A percentile compares a stretch with the other conserved stretches of the same genome.
phyloP scores from a whole-genome alignment of 2,113 vertebrate genomes.

The Nyctibius bracteatus region DNA sequence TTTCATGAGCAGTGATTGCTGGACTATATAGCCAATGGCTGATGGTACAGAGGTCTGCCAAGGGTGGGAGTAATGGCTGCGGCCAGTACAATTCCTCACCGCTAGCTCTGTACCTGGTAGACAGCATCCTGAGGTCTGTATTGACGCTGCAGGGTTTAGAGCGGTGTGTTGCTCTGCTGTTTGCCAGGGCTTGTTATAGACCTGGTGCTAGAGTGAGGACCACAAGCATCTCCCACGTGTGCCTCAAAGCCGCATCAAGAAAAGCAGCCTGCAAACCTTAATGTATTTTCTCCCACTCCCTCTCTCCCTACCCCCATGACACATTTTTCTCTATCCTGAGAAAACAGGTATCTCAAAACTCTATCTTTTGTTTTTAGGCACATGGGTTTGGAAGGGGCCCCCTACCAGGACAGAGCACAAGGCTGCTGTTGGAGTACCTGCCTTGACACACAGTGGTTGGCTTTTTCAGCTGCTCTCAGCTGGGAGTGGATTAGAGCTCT shows the following conservation, averaged over 20 bases:
- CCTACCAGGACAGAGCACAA: background rate
- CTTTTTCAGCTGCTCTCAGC: slow-evolving; percentile 43
- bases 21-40: rapidly evolving
- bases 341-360: background rate
- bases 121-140: background rate
- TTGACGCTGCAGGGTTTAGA: background rate
- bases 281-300: background rate
- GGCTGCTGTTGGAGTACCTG: background rate
- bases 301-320: background rate
- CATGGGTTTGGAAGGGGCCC: background rate
- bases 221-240: background rate
- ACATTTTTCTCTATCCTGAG: background rate
- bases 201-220: background rate
- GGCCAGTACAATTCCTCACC: background rate
- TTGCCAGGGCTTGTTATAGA: background rate
- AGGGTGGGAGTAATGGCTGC: background rate
- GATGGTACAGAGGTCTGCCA: background rate
- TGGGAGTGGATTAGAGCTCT: background rate
- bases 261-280: background rate
- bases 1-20: background rate
- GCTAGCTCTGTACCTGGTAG: background rate
- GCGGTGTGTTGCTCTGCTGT: background rate
- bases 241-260: background rate
- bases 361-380: background rate
- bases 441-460: background rate